A percentile compares a stretch with the other conserved stretches of the same genome.
phyloP scores from a whole-genome alignment of 2,888 invertebrate species.

The Gortyna flavago region DNA sequence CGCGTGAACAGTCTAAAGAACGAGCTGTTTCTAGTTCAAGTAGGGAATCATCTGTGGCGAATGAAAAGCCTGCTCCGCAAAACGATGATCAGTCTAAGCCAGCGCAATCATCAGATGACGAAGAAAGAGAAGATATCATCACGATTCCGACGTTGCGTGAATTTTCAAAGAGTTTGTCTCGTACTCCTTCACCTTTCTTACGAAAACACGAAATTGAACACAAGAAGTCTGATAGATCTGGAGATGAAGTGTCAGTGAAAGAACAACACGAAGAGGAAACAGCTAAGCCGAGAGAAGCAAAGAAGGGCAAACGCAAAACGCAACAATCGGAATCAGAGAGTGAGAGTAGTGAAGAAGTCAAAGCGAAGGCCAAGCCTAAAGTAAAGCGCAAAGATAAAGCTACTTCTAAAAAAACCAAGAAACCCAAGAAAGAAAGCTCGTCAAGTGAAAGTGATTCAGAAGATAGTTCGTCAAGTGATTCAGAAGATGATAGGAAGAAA shows the following conservation, averaged over 20 bases:
- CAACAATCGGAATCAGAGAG: conserved; percentile 88
- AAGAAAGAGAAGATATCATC: conserved; percentile 84
- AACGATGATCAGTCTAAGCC: conserved; percentile 78
- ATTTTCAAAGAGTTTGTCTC: conserved; percentile 94
- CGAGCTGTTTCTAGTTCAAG: conserved; percentile 87
- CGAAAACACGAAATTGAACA: conserved; percentile 91
- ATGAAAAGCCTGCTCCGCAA: conserved; percentile 79
- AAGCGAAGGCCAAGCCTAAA: conserved; percentile 86
- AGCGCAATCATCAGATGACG: conserved; percentile 83
- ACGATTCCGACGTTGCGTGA: conserved; percentile 84
- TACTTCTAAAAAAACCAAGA: conserved; percentile 89
- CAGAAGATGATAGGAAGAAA: conserved; percentile 88
- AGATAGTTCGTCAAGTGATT: conserved; percentile 87
- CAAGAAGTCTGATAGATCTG: conserved; percentile 86
- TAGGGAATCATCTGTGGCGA: conserved; percentile 85
- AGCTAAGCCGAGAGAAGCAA: conserved; percentile 70
- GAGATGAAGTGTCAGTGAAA: conserved; percentile 85
- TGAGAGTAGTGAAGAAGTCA: conserved; percentile 85
- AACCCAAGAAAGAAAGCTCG: conserved; percentile 86
- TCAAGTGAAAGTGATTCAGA: conserved; percentile 89
- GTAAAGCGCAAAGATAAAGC: conserved; percentile 89
- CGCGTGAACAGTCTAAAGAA: conserved; percentile 79
- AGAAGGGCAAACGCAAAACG: conserved; percentile 89
- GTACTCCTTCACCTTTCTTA: conserved; percentile 96
- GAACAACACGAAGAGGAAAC: conserved; percentile 85